Base-by-base conservation (phyloP, 53 echinoderm and acorn worm species). In the Henricia sp. region DNA sequence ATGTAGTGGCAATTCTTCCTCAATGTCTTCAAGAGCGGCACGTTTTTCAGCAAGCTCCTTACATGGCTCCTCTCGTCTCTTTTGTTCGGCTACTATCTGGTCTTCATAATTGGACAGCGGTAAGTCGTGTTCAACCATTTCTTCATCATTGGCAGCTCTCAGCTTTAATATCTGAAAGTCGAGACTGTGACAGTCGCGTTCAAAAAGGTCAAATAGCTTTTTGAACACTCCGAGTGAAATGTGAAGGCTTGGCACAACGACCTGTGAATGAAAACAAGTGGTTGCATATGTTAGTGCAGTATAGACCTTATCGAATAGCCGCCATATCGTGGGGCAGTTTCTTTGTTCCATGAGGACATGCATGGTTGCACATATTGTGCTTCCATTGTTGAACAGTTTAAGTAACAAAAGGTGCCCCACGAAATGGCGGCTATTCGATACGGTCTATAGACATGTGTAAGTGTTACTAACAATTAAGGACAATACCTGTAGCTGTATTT, bases 211-310 rank as follows among this genome's bases (percentile, higher is more conserved):
- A 52, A 54, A 83, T 20, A 84, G 25, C 33, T 84, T 84, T n/a
- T 83, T 84, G 56, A 29, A 84, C 11, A 84, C 68, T 0, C 70
- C 84, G 9, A 84, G 70, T 3, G 71, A 84, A 12, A 84, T 69
- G 16, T 84, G 84, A 1, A 70, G 53, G 14, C 43, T 70, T 24
- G 70, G 84, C 12, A 84, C 13, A 3, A 71, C 42, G 14, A 70
- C 84, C 84, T 84, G 56, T 52, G 19, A 4, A 13, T 23, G 21
- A 23, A 23, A 14, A 14, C 17, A 3, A 52, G 29, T 5, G 12
- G 57, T 57, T 23, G 29, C 25, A 5, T 27, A 27, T 24, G 12
- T 27, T 24, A 25, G 6, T 57, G 8, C 17, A 12, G 25, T 24
- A 2, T 2, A 19, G 27, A 23, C 9, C 27, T 58, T 8, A 28